These are phyloP conservation scores for Parambassis ranga DNA, from an alignment of 2,797 vertebrate species.

Conservation along the genomic window DNA sequence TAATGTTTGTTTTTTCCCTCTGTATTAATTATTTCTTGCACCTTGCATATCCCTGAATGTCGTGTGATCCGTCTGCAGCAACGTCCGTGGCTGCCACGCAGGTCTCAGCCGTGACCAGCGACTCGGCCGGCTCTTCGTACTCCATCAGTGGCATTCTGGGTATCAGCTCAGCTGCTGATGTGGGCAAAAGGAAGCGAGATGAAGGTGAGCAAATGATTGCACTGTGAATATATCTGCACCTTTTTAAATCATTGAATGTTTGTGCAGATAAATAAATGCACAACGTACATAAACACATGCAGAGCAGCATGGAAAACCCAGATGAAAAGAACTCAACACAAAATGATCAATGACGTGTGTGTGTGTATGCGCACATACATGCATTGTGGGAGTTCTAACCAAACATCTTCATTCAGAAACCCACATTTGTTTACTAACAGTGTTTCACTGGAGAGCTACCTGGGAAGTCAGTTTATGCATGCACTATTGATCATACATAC, in stretches of 20 bases:
- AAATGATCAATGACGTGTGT: conserved; percentile 40
- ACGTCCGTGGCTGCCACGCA: conserved; percentile 94
- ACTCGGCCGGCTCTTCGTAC: conserved; percentile 95
- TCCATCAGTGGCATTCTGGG: conserved; percentile 99
- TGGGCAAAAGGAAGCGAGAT: conserved; percentile 95
- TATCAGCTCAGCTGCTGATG: conserved; percentile 91
- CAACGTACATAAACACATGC: background rate
- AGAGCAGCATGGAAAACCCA: conserved; percentile 29
- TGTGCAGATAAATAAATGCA: too few relatives aligned
- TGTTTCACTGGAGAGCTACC: conserved; percentile 37
- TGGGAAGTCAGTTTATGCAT: conserved; percentile 59
- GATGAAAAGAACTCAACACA: conserved; percentile 50
- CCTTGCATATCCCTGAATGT: too few relatives aligned
- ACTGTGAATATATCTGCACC: background rate
- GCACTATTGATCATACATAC: conserved; percentile 66
- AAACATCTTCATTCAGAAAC: conserved; percentile 81
- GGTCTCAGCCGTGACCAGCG: conserved; percentile 92
- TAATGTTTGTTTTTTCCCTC: too few relatives aligned
- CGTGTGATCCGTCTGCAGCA: conserved; percentile 75
- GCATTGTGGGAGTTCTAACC: conserved; percentile 47
- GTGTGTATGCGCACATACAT: background rate
- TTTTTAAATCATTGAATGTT: background rate
- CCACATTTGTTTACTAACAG: conserved; percentile 48
- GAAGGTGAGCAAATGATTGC: conserved; percentile 83
- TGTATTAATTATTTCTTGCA: too few relatives aligned